Percentiles rank a stretch among this genome's conserved stretches.
Conservation (phyloP, 2,888 invertebrate genomes). For the Stramonita haemastoma region DNA sequence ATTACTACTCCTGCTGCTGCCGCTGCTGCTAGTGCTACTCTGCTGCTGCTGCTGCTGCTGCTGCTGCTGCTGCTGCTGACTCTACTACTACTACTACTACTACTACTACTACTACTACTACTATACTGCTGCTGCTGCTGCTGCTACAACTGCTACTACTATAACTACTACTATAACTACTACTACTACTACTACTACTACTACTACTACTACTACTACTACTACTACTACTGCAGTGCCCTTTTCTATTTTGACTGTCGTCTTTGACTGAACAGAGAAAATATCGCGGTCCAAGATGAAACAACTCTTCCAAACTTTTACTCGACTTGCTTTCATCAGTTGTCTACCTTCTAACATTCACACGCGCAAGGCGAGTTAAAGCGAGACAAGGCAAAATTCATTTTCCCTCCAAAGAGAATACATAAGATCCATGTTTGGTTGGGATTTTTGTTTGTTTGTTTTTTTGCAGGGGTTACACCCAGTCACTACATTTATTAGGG, state of each 20-base stretch:
- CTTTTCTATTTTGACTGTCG: background rate
- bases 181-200: background rate
- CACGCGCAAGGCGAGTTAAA: too few species aligned
- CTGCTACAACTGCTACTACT: background rate
- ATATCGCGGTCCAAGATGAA: too few species aligned
- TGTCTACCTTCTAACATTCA: too few species aligned
- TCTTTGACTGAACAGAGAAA: background rate
- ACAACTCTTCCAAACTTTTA: too few species aligned
- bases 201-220: background rate
- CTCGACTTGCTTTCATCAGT: too few species aligned
- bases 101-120: slow-evolving; percentile 1
- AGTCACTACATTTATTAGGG: too few species aligned
- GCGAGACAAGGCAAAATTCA: too few species aligned
- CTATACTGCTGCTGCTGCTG: background rate
- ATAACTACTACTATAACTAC: background rate
- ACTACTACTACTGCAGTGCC: background rate
- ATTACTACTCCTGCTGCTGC: background rate
- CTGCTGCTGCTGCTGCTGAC: background rate
- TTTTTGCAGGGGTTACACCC: too few species aligned
- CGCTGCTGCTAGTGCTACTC: background rate
- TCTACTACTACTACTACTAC: background rate
- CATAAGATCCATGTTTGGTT: too few species aligned
- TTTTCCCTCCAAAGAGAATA: too few species aligned
- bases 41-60: background rate
- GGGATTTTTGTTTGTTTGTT: too few species aligned